phyloP scores from a whole-genome alignment of 2,113 vertebrate genomes.

The Pristiophorus japonicus region DNA sequence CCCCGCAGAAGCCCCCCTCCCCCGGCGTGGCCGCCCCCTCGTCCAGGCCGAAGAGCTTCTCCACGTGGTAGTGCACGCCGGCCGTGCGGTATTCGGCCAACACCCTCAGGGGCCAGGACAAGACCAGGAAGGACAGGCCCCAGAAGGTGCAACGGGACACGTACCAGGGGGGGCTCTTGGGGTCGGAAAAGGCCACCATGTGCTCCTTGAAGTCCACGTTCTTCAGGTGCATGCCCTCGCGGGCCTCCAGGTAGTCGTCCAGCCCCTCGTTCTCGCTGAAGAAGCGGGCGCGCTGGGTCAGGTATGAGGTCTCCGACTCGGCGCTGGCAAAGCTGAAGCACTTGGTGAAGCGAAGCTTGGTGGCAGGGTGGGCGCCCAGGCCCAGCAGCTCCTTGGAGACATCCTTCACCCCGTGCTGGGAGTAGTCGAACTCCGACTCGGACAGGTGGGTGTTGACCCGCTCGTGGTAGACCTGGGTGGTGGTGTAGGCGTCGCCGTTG shows the following conservation, averaged over 20 bases:
- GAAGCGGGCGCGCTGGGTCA: conserved; percentile 65
- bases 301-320: conserved; percentile 62
- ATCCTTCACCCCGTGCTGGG: conserved; percentile 52
- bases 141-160: conserved; percentile 62
- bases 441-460: conserved; percentile 56
- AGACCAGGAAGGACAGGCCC: conserved; percentile 56
- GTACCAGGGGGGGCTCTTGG: conserved; percentile 60
- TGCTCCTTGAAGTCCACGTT: conserved; percentile 67
- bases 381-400: conserved; percentile 59
- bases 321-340: conserved; percentile 67
- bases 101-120: conserved; percentile 65
- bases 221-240: conserved; percentile 68
- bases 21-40: conserved; percentile 47
- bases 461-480: conserved; percentile 63
- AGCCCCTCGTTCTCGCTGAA: conserved; percentile 65
- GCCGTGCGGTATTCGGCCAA: conserved; percentile 60
- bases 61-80: conserved; percentile 67
- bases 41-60: conserved; percentile 65
- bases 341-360: conserved; percentile 62
- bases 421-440: conserved; percentile 56
- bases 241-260: conserved; percentile 70
- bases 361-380: conserved; percentile 54
- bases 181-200: conserved; percentile 63
- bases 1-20: too few species aligned
- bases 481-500: conserved; percentile 63